Evolutionary conservation across 2,888 invertebrate species (phyloP), one percentile per base, ranked within the genome.

Genomic region (Scaptomyza caliginosa): DNA sequence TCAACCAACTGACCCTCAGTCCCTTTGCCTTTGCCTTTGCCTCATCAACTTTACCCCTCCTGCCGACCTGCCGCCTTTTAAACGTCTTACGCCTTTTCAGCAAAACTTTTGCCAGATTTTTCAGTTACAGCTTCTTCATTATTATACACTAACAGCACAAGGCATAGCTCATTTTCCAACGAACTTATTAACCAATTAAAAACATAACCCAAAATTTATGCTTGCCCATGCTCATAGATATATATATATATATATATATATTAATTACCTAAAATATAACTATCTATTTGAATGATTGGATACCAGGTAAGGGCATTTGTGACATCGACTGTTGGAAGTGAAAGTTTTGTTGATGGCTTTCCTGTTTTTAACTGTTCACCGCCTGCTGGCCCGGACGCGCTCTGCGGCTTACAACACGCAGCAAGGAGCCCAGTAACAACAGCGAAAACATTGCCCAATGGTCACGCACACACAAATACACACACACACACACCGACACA

Each of bases 321-420:
- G 0, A 4, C 0, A 10, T 45, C 64, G 51, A 13, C 7, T 8
- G 4, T 13, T 13, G 40, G 8, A 2, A 7, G n/a, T 5, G 23
- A 13, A 45, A 8, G 26, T 54, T 50, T 54, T 43, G 28, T 28
- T 74, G 78, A 71, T 74, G 78, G 78, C 78, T 81, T 82, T 72
- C 83, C 68, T 79, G 83, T 58, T 79, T 71, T 83, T 81, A 81
- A 81, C 80, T 76, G 77, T 70, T 50, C 72, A 67, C 77, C 77
- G 80, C 80, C 84, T 83, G 80, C 86, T 86, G 86, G 77, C 74
- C 86, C 51, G 73, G 57, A 83, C 77, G 80, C 77, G 74, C 64
- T 68, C 59, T 74, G 80, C 66, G 84, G 84, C 80, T 81, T 83
- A 86, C 60, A 71, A 46, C 73, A 60, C 67, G 43, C 68, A 66